These are phyloP conservation scores for Lathronympha strigana DNA, from an alignment of 2,888 invertebrate genomes.

Conservation along the genomic window DNA sequence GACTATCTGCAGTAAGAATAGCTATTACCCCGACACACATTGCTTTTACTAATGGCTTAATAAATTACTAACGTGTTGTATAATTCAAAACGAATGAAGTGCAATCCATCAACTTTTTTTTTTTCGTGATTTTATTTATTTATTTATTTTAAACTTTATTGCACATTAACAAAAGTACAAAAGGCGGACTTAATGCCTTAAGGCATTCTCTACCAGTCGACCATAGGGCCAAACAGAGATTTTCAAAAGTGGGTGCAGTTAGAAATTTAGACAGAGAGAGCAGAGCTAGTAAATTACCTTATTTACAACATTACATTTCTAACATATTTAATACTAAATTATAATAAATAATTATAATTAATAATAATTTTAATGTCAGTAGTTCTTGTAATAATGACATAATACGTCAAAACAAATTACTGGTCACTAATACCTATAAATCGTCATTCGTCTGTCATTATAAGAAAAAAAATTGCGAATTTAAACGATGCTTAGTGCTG, in stretches of 20 bases:
- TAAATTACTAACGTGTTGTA: conserved; percentile 16
- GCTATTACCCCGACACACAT: not conserved
- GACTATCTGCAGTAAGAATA: not conserved
- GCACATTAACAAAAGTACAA: too few relatives aligned
- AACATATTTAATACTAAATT: too few relatives aligned
- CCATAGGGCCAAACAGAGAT: too few relatives aligned
- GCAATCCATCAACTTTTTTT: not conserved
- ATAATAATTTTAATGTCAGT: conserved; percentile 14
- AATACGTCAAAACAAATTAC: conserved; percentile 31
- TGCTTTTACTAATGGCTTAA: not conserved
- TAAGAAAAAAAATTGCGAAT: conserved; percentile 26
- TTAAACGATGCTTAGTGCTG: conserved; percentile 19
- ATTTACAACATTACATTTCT: too few relatives aligned
- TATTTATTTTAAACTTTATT: too few relatives aligned
- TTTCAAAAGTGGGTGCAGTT: too few relatives aligned
- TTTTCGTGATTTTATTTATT: too few relatives aligned
- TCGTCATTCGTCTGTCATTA: conserved; percentile 27
- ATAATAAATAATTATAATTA: too few relatives aligned
- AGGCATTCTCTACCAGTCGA: too few relatives aligned
- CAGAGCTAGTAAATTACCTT: too few relatives aligned
- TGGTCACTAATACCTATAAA: conserved; percentile 30
- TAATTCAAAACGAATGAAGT: conserved; percentile 10
- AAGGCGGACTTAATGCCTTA: too few relatives aligned
- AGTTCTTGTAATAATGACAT: conserved; percentile 22
- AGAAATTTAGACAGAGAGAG: too few relatives aligned